Conservation (phyloP, 2,113 vertebrate genomes). For the Orientallactaga bullata region DNA sequence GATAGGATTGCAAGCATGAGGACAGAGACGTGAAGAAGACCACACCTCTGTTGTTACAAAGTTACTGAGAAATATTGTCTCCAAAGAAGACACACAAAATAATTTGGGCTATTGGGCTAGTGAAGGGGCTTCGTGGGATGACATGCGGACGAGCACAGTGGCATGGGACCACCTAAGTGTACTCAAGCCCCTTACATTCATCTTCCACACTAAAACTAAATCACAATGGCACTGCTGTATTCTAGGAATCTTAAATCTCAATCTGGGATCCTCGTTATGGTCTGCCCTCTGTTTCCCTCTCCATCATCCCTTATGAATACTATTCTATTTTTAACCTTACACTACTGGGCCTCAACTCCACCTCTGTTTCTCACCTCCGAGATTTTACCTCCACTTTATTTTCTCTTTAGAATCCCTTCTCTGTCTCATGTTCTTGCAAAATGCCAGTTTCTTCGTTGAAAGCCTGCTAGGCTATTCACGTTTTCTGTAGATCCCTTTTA, state of each 20-base stretch:
- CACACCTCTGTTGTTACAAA: not conserved
- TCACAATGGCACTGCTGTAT: not conserved
- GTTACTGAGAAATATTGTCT: not conserved
- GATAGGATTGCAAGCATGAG: not conserved
- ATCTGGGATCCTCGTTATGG: not conserved
- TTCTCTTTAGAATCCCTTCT: not conserved
- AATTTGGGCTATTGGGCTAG: not conserved
- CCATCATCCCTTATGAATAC: not conserved
- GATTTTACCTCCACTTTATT: not conserved
- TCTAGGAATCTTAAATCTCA: no score
- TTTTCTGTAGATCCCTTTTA: not conserved
- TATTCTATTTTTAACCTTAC: not conserved
- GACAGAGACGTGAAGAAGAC: not conserved
- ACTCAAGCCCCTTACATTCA: not conserved
- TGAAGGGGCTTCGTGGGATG: not conserved
- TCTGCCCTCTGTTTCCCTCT: not conserved
- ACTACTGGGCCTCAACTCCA: not conserved
- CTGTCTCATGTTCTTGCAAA: not conserved
- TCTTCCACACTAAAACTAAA: not conserved
- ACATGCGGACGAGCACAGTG: not conserved
- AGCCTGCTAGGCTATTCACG: not conserved
- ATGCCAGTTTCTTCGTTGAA: not conserved
- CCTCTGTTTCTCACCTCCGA: not conserved
- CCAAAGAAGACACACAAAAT: slow-evolving; percentile 5
- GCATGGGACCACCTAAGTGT: not conserved